phyloP scores from a whole-genome alignment of 2,797 vertebrate genomes.

The Neosalanx taihuensis region DNA sequence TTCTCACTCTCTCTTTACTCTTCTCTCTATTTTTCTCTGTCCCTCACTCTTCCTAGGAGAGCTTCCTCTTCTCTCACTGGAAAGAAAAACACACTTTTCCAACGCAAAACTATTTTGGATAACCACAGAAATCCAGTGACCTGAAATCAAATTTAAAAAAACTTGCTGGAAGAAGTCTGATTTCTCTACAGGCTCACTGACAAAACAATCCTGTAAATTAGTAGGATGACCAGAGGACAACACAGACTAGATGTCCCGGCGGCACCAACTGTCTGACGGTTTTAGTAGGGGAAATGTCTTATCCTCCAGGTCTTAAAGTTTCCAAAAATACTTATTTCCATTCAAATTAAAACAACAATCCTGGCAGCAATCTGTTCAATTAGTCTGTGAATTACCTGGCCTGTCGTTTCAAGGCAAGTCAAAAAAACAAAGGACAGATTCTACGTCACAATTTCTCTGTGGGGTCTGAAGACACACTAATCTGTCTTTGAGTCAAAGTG shows the following conservation, averaged over 20 bases:
- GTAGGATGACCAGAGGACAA: not conserved
- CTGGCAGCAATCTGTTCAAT: too few relatives aligned
- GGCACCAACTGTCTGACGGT: not conserved
- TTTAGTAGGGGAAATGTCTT: not conserved
- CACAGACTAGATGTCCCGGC: not conserved
- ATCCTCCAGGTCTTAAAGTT: not conserved
- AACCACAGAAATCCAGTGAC: constrained; percentile 6
- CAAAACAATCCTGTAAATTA: not conserved
- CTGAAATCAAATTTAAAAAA: not conserved
- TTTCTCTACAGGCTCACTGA: not conserved
- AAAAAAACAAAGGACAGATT: too few relatives aligned
- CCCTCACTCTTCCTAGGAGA: not conserved
- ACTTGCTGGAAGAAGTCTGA: constrained; percentile 22
- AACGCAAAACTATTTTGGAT: constrained; percentile 35
- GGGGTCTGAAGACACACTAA: too few relatives aligned
- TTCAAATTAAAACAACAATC: not conserved
- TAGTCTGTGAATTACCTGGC: too few relatives aligned
- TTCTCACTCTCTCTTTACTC: constrained; percentile 26
- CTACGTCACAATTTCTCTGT: too few relatives aligned
- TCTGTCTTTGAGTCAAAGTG: too few relatives aligned
- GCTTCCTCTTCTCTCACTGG: constrained; percentile 16
- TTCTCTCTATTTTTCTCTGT: not conserved
- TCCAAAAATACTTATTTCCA: not conserved
- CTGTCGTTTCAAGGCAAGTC: too few relatives aligned
- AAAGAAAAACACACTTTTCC: constrained; percentile 44